Evolutionary conservation across 2,888 invertebrate genomes (phyloP), one percentile per base, ranked within the genome.

Genomic region (Eristalis tenax): DNA sequence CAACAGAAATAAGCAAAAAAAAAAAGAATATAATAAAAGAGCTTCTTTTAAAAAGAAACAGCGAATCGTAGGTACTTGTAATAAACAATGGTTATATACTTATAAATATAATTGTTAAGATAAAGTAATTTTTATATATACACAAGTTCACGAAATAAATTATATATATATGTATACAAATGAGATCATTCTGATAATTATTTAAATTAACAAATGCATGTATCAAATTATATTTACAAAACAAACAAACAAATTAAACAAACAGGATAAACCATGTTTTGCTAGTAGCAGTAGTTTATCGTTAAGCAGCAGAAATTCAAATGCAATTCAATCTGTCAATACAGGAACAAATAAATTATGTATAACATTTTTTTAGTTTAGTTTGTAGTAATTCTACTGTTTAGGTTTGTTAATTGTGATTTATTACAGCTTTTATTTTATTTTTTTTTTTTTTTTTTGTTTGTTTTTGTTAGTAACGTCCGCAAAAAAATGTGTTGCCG

Each of bases 21-120:
- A 8, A 32, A 32, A 32, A 32, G 5, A 32, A 5, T 5, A 8
- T 0, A 32, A 32, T 66, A 68, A 26, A 26, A 73, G 79, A 79
- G 83, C 83, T 80, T 87, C 87, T 87, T 87, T 87, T 83, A 87
- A 83, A 87, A 87, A 87, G 87, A 87, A 86, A 87, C 83, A 87
- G 79, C 87, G 80, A 87, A 87, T 71, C 76, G 69, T 69, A 43
- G 50, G 28, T 50, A 50, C 50, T 18, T 50, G 50, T 40, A 74
- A 74, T 22, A 38, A 66, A 57, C 63, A 64, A 70, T 69, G 59
- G 38, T 65, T 65, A 35, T 38, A 26, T 56, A 78, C 74, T 71
- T 43, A 63, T 63, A 68, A 35, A 77, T 50, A 50, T 73, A 83
- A 83, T 73, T 83, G 80, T 80, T 87, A 87, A 83, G 79, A 83